Evolutionary conservation across 2,888 invertebrate genomes (phyloP), one percentile per base, ranked within the genome.

Genomic region (Selenia dentaria): DNA sequence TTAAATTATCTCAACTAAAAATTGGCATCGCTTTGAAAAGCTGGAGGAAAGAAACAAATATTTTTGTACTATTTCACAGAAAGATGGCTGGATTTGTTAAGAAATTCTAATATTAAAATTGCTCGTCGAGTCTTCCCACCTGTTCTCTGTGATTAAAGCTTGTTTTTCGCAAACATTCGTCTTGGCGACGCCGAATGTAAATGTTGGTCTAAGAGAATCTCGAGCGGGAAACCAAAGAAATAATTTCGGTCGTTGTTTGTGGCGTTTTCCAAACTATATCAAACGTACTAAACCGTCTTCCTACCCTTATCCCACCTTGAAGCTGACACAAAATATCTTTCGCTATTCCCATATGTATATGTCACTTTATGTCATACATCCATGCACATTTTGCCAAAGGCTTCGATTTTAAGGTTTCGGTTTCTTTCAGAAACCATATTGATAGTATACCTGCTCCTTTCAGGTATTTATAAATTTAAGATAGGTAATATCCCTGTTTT

Each of bases 121-220:
- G 77, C 79, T 77, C 70, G 69, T 60, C 71, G 70, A 62, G 59
- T 72, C 66, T 70, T 70, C 54, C 71, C 77, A 79, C 86, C 85
- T 85, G 83, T 81, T 83, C 77, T 66, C 79, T 67, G 79, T 84
- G 88, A 87, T 88, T 88, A 87, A 88, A 87, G 83, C 79, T 78
- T 77, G 78, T 80, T 77, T 66, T 64, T 61, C 62, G 70, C 75
- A 80, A 85, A 79, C 76, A 78, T 58, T 68, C 67, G 64, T 65
- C 61, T 65, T 63, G 67, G 63, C 66, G 70, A 63, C 72, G 74
- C 67, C 68, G 64, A 84, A 85, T 78, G 86, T 79, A 85, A 88
- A 89, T 87, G 84, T 87, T 85, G 65, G 73, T 67, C 64, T 61
- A 74, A 71, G 70, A 70, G 77, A 80, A 78, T 70, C 78, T 79